Percentiles rank a stretch among this genome's conserved stretches.
These are phyloP conservation scores for Epinotia nisella DNA, from an alignment of 2,888 invertebrate genomes.

Conservation along the genomic window DNA sequence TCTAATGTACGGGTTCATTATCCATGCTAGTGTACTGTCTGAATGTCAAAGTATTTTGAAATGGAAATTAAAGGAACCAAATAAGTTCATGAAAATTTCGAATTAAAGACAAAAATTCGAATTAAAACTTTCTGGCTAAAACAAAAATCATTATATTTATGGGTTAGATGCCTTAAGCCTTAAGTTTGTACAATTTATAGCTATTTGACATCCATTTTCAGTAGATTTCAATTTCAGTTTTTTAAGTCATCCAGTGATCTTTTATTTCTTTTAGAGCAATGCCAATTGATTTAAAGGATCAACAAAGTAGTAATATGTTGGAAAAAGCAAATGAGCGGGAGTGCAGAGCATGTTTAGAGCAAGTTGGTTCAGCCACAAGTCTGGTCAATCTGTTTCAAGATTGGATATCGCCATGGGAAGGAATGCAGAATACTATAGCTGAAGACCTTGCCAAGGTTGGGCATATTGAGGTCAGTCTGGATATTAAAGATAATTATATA, in stretches of 20 bases:
- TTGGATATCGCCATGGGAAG: constrained; percentile 66
- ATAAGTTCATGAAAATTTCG: neutral
- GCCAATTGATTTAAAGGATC: constrained; percentile 44
- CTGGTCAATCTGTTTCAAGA: constrained; percentile 62
- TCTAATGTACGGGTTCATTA: neutral
- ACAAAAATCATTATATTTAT: neutral
- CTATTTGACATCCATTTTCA: neutral
- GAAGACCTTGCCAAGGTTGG: constrained; percentile 67
- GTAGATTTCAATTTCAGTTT: no score
- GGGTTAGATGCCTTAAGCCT: neutral
- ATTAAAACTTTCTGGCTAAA: neutral
- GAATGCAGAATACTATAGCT: constrained; percentile 66
- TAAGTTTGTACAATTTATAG: no score
- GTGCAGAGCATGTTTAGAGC: constrained; percentile 69
- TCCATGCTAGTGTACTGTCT: neutral
- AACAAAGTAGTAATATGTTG: constrained; percentile 35
- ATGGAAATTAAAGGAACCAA: neutral
- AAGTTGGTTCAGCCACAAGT: constrained; percentile 51
- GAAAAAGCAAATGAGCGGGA: constrained; percentile 51
- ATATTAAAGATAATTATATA: neutral
- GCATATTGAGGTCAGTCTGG: constrained; percentile 65
- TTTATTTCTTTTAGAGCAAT: neutral
- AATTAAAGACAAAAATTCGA: neutral
- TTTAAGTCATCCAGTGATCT: no score
- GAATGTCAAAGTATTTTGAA: neutral